Percentiles rank a stretch among this genome's conserved stretches.
These are phyloP conservation scores for Euzetes globulus DNA, from an alignment of 2,888 invertebrate species.

Conservation along the genomic window DNA sequence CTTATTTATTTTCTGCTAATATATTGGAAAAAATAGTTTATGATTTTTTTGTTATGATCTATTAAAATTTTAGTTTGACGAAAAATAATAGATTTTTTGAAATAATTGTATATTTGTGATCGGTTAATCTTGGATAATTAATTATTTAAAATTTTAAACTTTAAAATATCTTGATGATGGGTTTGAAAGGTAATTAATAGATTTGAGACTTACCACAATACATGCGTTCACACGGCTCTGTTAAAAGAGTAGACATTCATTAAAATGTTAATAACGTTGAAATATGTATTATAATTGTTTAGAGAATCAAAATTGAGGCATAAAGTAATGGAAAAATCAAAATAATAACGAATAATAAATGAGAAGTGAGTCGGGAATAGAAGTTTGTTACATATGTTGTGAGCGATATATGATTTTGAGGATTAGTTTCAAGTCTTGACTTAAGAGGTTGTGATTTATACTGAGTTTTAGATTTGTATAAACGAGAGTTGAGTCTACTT, in stretches of 20 bases:
- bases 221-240: slow-evolving; percentile 13
- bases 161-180: no score
- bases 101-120: no score
- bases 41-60: no score
- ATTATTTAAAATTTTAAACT: no score
- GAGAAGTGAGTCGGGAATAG: not conserved
- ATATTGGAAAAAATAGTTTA: no score
- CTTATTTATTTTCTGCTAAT: no score
- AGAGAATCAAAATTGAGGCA: not conserved
- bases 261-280: not conserved
- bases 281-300: not conserved
- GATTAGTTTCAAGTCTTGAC: not conserved
- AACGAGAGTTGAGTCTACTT: not conserved
- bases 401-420: not conserved
- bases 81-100: no score
- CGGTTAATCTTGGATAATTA: no score
- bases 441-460: not conserved
- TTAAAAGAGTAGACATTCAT: not conserved
- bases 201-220: slow-evolving; percentile 55
- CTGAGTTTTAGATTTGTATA: not conserved
- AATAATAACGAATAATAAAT: not conserved
- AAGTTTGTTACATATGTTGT: not conserved
- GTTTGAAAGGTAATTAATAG: not conserved
- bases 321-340: not conserved
- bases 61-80: no score